Percentiles rank a stretch among this genome's conserved stretches.
Conservation (phyloP, 1,140 invertebrate species). For the Cydia strobilella region DNA sequence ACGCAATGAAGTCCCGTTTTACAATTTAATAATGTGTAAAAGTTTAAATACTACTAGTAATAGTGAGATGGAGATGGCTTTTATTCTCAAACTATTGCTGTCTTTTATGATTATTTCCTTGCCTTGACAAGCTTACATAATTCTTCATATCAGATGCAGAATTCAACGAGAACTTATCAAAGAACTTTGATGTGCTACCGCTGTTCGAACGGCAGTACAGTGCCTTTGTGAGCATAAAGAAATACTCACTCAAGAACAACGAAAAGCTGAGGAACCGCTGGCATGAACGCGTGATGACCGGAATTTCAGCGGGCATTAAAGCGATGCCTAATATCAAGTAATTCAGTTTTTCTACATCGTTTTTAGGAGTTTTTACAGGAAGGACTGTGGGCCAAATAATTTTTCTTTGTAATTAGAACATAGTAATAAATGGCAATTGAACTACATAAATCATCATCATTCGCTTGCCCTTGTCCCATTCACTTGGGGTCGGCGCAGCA, state of each 20-base stretch:
- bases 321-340: not conserved
- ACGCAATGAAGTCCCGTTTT: too few species aligned
- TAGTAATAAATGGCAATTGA: not conserved
- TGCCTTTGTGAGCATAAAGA: not conserved
- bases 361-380: not conserved
- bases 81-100: too few species aligned
- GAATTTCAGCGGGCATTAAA: not conserved
- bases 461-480: too few species aligned
- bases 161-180: not conserved
- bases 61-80: too few species aligned
- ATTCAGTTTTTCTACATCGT: not conserved
- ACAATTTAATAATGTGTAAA: too few species aligned
- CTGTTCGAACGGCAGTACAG: conserved; percentile 14
- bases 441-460: too few species aligned
- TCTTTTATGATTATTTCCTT: not conserved
- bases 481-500: too few species aligned
- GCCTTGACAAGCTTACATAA: not conserved
- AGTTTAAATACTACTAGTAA: too few species aligned
- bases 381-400: too few species aligned
- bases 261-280: conserved; percentile 9
- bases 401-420: not conserved
- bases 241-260: conserved; percentile 26
- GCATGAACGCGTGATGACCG: not conserved
- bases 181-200: conserved; percentile 8
- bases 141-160: not conserved